Base-by-base conservation (phyloP, 2,113 vertebrate genomes). In the Oceanites oceanicus region DNA sequence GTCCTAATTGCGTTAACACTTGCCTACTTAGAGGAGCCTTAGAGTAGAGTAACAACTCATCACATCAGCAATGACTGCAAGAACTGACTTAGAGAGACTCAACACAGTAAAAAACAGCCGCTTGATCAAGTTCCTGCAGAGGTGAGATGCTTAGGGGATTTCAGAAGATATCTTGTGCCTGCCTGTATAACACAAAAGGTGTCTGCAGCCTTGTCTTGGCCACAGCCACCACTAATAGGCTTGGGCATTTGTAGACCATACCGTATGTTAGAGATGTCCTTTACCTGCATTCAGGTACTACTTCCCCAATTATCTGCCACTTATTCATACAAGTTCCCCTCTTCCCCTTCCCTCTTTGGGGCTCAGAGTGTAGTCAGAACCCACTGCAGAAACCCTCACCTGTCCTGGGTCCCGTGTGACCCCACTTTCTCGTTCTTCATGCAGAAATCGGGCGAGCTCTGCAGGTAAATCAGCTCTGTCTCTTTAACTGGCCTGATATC, bases 361-460 rank as follows among this genome's bases (percentile, higher is more conserved):
- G 13, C 45, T 40, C 74, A 47, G 50, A 89, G 53, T 10, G 26
- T 10, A 67, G 27, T n/a, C 55, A 82, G 26, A 7, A 34, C 58
- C 29, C 5, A 1, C 22, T 52, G 40, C 23, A 76, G 68, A 68
- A 76, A 21, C 45, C 49, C 93, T 98, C 95, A 99, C 99, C 99
- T 99, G 98, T 99, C 99, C 96, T 99, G 99, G 1, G 99, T 99
- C 67, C 99, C 99, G 0, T 99, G 98, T 2, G 99, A 99, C 71
- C 99, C 99, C 96, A 98, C 98, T 79, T 99, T 99, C 26, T 99
- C 99, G 0, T 99, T 99, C 98, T 98, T 99, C 97, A 98, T 97
- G 96, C 99, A 99, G 98, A 99, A 99, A 96, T 99, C 99, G 0
- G 99, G 99, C 0, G 99, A 99, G 96, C 99, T 99, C 98, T 99